Evolutionary conservation across 1,140 invertebrate genomes (phyloP), one percentile per base, ranked within the genome.

Genomic region (Micrasema minimum): DNA sequence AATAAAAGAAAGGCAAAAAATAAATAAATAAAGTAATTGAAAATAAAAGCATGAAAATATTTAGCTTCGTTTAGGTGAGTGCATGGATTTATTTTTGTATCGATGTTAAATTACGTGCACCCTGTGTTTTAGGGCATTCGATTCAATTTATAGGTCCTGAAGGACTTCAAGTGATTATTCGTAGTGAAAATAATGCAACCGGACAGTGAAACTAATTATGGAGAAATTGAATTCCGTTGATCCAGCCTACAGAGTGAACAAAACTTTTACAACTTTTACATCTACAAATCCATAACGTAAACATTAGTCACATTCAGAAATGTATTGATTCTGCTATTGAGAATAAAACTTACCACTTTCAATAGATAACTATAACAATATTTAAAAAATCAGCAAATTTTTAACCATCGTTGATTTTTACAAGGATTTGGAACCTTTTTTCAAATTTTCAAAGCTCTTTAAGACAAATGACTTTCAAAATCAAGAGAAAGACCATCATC

Each of bases 201-300:
- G 55, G 35, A 59, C 55, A 10, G 55, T 38, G 55, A 16, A 59
- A 59, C 55, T 57, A 57, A 57, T 57, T 38, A 22, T 57, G 14
- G 31, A 38, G 37, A 37, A 57, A 57, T 7, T 37, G 23, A 38
- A 57, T 57, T 57, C 14, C 7, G 7, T n/a, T n/a, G n/a, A n/a
- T 57, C 35, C 35, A 35, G 18, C 11, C 53, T 11, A 20, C 45
- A 10, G 9, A 14, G 14, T 12, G 12, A 55, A 31, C 35, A 18
- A 9, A 3, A 18, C n/a, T 20, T 20, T 48, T 20, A 2, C 18
- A 48, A 18, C 11, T 14, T 43, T 43, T 43, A 14, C 12, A 14
- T 3, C 3, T 14, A 12, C 16, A 43, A 1, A n/a, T n/a, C 12
- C 11, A 0, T 43, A 43, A n/a, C n/a, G n/a, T n/a, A n/a, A n/a